phyloP scores from a whole-genome alignment of 2,797 vertebrate genomes.

The Clangula hyemalis region DNA sequence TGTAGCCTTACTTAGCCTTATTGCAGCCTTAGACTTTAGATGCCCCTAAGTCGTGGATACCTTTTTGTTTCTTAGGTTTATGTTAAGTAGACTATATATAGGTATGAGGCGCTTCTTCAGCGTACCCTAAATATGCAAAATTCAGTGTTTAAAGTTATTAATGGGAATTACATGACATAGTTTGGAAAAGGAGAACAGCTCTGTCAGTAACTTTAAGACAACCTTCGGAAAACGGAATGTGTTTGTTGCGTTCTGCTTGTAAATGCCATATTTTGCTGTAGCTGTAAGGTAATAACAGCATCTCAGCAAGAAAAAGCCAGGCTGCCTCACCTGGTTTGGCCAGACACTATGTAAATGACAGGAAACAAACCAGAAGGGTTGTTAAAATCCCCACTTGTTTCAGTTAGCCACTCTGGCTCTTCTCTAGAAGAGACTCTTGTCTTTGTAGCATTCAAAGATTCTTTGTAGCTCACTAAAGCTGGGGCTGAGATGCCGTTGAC shows the following conservation, averaged over 20 bases:
- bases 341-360: background rate
- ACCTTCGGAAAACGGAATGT: background rate
- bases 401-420: background rate
- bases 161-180: background rate
- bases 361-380: background rate
- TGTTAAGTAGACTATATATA: background rate
- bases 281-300: background rate
- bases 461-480: background rate
- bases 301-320: background rate
- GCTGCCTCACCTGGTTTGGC: background rate
- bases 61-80: background rate
- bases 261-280: background rate
- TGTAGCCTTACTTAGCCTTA: accelerated
- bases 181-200: background rate
- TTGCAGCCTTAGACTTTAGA: background rate
- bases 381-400: background rate
- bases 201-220: background rate
- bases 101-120: background rate
- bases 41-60: background rate
- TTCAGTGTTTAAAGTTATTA: background rate
- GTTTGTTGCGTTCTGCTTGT: background rate
- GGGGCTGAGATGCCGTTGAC: background rate
- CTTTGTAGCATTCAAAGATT: background rate
- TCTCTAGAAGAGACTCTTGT: background rate
- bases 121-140: background rate